Evolutionary conservation across 2,113 vertebrate genomes (phyloP), one percentile per base, ranked within the genome.

Genomic region (Hydrolagus affinis): DNA sequence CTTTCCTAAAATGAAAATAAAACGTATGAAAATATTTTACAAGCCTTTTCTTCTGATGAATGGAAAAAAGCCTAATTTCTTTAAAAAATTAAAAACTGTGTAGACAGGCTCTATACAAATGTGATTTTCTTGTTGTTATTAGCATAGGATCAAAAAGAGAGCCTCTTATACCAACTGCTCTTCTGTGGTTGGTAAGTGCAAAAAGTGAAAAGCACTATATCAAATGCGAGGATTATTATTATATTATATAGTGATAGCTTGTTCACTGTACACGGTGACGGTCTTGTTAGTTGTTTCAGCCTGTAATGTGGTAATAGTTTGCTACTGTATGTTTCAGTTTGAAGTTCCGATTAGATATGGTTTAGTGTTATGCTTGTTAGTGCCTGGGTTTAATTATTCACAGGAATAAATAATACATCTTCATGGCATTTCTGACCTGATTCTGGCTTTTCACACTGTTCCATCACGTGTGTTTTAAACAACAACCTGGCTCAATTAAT

Each of bases 311-410:
- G 15, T 76, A 59, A 76, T 76, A 9, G 17, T 57, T 11, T 57
- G 44, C 44, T 59, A 21, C 17, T 21, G 2, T 11, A 56, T n/a
- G 14, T n/a, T 77, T 77, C 56, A 77, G 56, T n/a, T 6, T 60
- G 56, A 60, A 77, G 60, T 60, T n/a, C 57, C 75, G 19, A 60
- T 77, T 77, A 77, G 56, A 77, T 60, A 60, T 77, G 57, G 75
- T 25, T n/a, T 77, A n/a, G n/a, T 77, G 75, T 56, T 25, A 11
- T n/a, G 32, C 74, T 60, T 60, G 3, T 3, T 60, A 23, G 60
- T n/a, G 21, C 9, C 56, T 77, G 19, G 21, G 60, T 60, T 25
- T 77, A n/a, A 76, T 57, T 76, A 76, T 76, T 59, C 19, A 59
- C 10, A 77, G 56, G 25, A 77, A 77, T 77, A 21, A 59, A 77